Base-by-base conservation (phyloP, 2,797 vertebrate species). In the Onychomys arenicola region DNA sequence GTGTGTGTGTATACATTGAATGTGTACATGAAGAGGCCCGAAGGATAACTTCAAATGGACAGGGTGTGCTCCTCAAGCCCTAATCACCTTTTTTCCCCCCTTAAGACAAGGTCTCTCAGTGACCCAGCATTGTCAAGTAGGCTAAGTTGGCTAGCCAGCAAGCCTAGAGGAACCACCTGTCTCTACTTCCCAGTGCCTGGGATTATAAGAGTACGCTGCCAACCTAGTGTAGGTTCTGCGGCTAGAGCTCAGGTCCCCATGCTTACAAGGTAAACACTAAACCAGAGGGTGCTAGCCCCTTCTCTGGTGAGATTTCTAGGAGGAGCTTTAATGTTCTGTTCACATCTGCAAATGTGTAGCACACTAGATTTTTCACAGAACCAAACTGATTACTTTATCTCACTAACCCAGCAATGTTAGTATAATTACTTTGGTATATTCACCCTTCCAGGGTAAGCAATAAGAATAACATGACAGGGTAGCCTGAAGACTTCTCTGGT, bases 311-410 rank as follows among this genome's bases (percentile, higher is more conserved):
- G 88, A 94, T 52, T 96, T 49, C 94, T 63, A 89, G 94, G 65
- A 63, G 87, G 78, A 21, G 8, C 90, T 95, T 95, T 85, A 93
- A 73, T 6, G 23, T 59, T 78, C 92, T n/a, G 13, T 75, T 89
- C 88, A 71, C 81, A 85, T 96, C 73, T 73, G 69, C 89, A 87
- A 96, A 89, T 25, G 55, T 88, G 21, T 59, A 29, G 43, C 91
- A 91, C 23, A 61, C 49, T 59, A 80, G 40, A 52, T 95, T 71
- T 96, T 93, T 92, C 89, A 94, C 32, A 83, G 94, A 94, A 93
- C 16, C 4, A 46, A 80, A 88, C 40, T 81, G 75, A 82, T 91
- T 95, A 43, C 32, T 88, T 67, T 65, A 49, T 84, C 25, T 93
- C 52, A n/a, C 57, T 16, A 52, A 17, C 6, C 34, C 10, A 23